Evolutionary conservation across 1,140 invertebrate genomes (phyloP).

Genomic region (Trichonephila clavipes): DNA sequence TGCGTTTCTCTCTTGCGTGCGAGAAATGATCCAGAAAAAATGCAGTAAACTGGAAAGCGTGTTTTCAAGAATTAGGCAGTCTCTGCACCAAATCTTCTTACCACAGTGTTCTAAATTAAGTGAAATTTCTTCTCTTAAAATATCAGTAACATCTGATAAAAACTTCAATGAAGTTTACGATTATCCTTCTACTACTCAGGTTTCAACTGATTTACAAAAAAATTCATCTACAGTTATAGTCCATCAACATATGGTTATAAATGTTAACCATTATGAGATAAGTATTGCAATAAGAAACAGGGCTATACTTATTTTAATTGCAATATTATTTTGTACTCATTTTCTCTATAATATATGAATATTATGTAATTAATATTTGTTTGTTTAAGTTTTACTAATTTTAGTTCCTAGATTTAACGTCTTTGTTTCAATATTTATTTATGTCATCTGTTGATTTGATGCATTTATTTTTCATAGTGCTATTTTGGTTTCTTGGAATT

Average conservation of each 20-base stretch:
- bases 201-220: background rate
- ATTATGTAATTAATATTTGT: background rate
- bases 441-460: background rate
- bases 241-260: constrained; percentile 34
- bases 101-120: background rate
- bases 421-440: background rate
- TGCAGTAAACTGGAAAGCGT: background rate
- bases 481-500: background rate
- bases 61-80: background rate
- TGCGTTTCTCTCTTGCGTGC: background rate
- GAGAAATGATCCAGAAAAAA: background rate
- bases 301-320: background rate
- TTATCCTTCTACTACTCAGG: background rate
- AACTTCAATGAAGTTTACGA: background rate
- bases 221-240: constrained; percentile 12
- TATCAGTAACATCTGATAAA: background rate
- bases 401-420: background rate
- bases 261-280: background rate
- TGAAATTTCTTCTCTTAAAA: background rate
- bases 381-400: background rate
- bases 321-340: background rate
- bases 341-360: background rate
- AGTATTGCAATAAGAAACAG: background rate
- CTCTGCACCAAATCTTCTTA: background rate
- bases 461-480: background rate